Evolutionary conservation across 2,113 vertebrate species (phyloP).

Genomic region (Gnathonemus longibarbis): DNA sequence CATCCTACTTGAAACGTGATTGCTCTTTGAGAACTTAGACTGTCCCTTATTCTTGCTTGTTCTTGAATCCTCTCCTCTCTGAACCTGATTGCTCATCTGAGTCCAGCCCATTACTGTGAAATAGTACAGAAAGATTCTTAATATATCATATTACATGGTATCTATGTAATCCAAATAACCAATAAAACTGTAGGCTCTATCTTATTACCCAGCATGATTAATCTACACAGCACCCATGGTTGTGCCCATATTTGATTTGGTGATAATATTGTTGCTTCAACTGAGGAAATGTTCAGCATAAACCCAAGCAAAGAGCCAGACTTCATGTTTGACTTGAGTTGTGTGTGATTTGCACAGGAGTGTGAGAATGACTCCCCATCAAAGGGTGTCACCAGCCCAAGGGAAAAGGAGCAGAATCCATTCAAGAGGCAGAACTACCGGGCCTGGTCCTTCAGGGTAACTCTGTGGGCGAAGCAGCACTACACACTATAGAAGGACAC

Average conservation of each 20-base stretch:
- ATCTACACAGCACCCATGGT: background rate
- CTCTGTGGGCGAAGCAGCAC: background rate
- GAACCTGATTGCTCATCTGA: background rate
- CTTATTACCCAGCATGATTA: background rate
- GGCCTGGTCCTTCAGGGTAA: constrained; percentile 83
- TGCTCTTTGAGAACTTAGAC: background rate
- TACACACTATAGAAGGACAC: background rate
- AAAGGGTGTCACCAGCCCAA: constrained; percentile 20
- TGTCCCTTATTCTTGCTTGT: background rate
- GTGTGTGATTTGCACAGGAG: constrained; percentile 31
- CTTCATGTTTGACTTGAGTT: background rate
- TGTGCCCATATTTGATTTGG: background rate
- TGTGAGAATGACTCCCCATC: constrained; percentile 31
- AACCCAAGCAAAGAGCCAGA: background rate
- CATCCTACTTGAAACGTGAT: background rate
- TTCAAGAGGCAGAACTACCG: constrained; percentile 70
- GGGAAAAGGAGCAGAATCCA: constrained; percentile 54
- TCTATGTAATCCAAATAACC: background rate
- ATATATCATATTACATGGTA: background rate
- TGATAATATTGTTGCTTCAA: background rate
- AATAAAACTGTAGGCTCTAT: background rate
- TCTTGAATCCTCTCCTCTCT: background rate
- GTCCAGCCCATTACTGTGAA: background rate
- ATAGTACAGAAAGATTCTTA: background rate
- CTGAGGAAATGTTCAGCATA: background rate